phyloP scores from a whole-genome alignment of 1,140 invertebrate species.

The Wasmannia auropunctata region DNA sequence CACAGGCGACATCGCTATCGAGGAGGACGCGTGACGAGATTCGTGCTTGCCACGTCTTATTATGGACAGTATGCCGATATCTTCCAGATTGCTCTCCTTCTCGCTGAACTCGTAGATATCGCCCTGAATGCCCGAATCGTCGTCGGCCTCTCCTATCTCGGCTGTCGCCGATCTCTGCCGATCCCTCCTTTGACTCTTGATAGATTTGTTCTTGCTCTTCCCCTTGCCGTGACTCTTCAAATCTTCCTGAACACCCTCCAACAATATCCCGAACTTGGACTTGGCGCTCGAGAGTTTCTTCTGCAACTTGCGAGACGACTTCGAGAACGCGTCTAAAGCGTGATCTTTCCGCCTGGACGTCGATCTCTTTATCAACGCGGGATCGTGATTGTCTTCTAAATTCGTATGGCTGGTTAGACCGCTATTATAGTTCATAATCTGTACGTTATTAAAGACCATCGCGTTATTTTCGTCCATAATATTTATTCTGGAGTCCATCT shows the following conservation, averaged over 20 bases:
- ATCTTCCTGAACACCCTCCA: not conserved
- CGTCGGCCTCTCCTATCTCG: conserved; percentile 80
- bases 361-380: conserved; percentile 80
- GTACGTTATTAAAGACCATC: conserved; percentile 49
- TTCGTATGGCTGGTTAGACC: conserved; percentile 60
- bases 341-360: conserved; percentile 51
- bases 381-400: conserved; percentile 78
- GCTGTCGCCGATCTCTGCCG: conserved; percentile 70
- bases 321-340: conserved; percentile 18
- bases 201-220: conserved; percentile 77
- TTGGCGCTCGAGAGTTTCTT: conserved; percentile 70
- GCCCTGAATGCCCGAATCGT: conserved; percentile 84
- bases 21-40: conserved; percentile 52
- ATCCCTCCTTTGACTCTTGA: conserved; percentile 80
- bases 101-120: conserved; percentile 85
- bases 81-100: conserved; percentile 82
- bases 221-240: conserved; percentile 65
- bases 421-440: conserved; percentile 38
- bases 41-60: conserved; percentile 74
- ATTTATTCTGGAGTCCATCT: conserved; percentile 35
- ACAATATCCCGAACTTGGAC: not conserved
- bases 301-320: conserved; percentile 83
- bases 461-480: conserved; percentile 48
- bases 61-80: conserved; percentile 78
- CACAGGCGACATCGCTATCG: conserved; percentile 61